Conservation (phyloP, 2,888 invertebrate species). For the Xylota segnis region DNA sequence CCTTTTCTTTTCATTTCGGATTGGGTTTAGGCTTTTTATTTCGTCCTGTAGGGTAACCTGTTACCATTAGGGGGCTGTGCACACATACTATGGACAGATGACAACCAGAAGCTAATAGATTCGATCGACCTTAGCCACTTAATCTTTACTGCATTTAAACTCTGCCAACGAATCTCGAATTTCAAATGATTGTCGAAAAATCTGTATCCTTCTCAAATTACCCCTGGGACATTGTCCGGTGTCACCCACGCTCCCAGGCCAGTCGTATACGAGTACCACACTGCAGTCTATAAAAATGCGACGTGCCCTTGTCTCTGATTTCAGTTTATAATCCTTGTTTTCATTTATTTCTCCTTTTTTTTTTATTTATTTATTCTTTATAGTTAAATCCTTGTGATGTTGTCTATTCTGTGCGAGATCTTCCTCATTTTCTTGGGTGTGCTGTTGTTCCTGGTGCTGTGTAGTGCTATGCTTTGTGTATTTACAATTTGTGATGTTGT, state of each 20-base stretch:
- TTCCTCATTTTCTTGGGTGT: slow-evolving; percentile 16
- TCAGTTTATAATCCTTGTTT: slow-evolving; percentile 64
- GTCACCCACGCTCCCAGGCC: slow-evolving; percentile 20
- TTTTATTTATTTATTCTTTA: slow-evolving; percentile 22
- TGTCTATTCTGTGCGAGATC: slow-evolving; percentile 19
- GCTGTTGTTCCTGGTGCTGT: background rate
- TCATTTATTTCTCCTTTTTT: slow-evolving; percentile 39
- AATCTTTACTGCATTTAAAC: background rate
- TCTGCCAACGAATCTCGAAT: background rate
- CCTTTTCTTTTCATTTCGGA: no score
- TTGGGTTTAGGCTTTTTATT: no score
- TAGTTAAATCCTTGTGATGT: slow-evolving; percentile 36
- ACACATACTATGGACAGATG: no score
- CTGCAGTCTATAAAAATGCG: slow-evolving; percentile 32
- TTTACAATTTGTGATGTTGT: slow-evolving; percentile 38
- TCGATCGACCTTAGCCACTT: slow-evolving; percentile 1
- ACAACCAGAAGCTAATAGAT: no score
- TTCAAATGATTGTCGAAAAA: slow-evolving; percentile 3
- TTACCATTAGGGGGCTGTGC: no score
- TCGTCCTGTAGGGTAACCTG: no score
- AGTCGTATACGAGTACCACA: background rate
- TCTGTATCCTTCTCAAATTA: background rate
- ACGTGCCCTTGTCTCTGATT: slow-evolving; percentile 63
- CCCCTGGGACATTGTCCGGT: background rate
- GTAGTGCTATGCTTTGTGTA: slow-evolving; percentile 11